A percentile compares a stretch with the other conserved stretches of the same genome.
phyloP scores from a whole-genome alignment of 1,140 invertebrate species.

The Nasonia vitripennis region DNA sequence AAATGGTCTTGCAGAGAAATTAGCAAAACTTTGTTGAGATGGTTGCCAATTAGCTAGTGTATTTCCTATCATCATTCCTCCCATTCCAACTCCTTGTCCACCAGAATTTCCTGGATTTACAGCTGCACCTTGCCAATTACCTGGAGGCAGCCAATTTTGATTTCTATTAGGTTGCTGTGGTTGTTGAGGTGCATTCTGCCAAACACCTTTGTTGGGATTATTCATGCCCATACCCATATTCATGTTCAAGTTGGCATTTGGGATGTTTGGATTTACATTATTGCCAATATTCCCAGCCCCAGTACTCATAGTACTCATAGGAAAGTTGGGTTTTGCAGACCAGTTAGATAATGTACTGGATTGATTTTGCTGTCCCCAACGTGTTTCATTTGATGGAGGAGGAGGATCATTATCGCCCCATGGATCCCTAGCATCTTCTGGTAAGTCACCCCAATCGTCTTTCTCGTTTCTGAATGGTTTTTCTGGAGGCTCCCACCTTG shows the following conservation, averaged over 20 bases:
- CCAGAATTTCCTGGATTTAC: neutral
- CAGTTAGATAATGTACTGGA: conserved; percentile 26
- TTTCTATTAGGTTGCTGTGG: conserved; percentile 35
- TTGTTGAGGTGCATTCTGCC: conserved; percentile 42
- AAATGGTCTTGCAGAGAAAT: conserved; percentile 33
- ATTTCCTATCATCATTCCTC: conserved; percentile 30
- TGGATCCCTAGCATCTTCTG: conserved; percentile 72
- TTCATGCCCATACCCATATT: conserved; percentile 39
- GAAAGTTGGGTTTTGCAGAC: conserved; percentile 32
- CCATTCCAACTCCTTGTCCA: neutral
- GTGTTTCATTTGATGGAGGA: conserved; percentile 19
- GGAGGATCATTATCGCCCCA: conserved; percentile 68
- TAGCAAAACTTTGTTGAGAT: conserved; percentile 47
- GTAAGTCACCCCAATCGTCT: conserved; percentile 71
- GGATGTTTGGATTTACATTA: conserved; percentile 24
- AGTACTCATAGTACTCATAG: conserved; percentile 36
- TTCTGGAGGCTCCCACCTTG: conserved; percentile 45
- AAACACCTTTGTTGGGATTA: conserved; percentile 32
- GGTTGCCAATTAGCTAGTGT: conserved; percentile 43
- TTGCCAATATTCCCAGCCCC: neutral
- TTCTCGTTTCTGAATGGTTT: conserved; percentile 56
- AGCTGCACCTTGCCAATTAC: conserved; percentile 43
- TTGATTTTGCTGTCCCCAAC: conserved; percentile 28
- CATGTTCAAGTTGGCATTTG: conserved; percentile 40
- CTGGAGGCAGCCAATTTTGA: conserved; percentile 39